Evolutionary conservation across 2,113 vertebrate genomes (phyloP).

Genomic region (Cebidichthys violaceus): DNA sequence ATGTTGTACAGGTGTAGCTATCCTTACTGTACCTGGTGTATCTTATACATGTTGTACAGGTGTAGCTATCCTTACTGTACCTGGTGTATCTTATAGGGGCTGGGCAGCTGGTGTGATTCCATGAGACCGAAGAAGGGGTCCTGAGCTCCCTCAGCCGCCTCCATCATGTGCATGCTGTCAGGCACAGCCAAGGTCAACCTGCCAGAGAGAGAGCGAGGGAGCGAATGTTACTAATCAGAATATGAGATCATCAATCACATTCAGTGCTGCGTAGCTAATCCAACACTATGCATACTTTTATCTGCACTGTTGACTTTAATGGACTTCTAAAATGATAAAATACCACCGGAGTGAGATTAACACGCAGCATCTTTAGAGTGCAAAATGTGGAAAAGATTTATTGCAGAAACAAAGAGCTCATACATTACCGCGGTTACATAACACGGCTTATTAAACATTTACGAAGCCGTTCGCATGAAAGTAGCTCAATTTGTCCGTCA

Average conservation of each 20-base stretch:
- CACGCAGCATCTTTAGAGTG: not conserved
- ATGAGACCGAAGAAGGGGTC: conserved; percentile 89
- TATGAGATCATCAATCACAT: not conserved
- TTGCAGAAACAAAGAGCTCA: conserved; percentile 11
- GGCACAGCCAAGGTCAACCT: conserved; percentile 82
- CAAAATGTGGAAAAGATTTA: not conserved
- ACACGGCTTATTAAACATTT: conserved; percentile 55
- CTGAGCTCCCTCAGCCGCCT: conserved; percentile 82
- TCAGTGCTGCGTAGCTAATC: not conserved
- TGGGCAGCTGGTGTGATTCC: conserved; percentile 77
- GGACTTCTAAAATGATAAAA: not conserved
- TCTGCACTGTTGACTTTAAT: not conserved
- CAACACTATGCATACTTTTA: not conserved
- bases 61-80: too few species aligned
- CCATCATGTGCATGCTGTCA: conserved; percentile 78
- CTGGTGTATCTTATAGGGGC: conserved; percentile 80
- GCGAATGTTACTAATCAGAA: too few species aligned
- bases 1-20: too few species aligned
- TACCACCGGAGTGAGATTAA: not conserved
- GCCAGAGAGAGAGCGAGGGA: not conserved
- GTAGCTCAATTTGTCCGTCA: conserved; percentile 32
- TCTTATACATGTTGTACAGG: too few species aligned
- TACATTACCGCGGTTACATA: conserved; percentile 28
- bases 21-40: too few species aligned
- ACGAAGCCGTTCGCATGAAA: conserved; percentile 39